Conservation (phyloP, 2,888 invertebrate genomes). For the Aphidius colemani region DNA sequence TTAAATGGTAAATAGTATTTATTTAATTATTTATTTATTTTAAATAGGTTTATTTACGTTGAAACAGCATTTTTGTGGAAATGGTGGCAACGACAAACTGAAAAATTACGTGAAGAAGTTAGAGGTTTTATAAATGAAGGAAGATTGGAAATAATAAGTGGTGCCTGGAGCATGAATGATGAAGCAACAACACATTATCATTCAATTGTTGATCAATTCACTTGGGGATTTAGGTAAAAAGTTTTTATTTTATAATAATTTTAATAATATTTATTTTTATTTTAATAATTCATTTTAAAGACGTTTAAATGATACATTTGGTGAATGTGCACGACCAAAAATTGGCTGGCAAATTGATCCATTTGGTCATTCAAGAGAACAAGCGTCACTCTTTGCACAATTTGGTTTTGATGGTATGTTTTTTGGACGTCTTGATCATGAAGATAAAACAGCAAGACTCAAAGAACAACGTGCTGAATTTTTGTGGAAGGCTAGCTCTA, state of each 20-base stretch:
- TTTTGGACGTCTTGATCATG: constrained; percentile 84
- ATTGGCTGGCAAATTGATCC: constrained; percentile 85
- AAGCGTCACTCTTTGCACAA: constrained; percentile 78
- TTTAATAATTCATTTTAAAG: constrained; percentile 43
- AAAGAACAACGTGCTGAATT: constrained; percentile 73
- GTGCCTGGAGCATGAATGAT: constrained; percentile 87
- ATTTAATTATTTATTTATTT: constrained; percentile 9
- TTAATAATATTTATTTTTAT: neutral
- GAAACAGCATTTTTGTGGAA: constrained; percentile 86
- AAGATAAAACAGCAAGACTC: constrained; percentile 74
- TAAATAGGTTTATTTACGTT: constrained; percentile 81
- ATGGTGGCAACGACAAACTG: constrained; percentile 74
- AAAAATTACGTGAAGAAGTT: constrained; percentile 62
- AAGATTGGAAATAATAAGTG: constrained; percentile 76
- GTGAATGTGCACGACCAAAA: constrained; percentile 73
- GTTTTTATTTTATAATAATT: constrained; percentile 5
- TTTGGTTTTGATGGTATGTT: constrained; percentile 90
- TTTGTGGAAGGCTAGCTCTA: constrained; percentile 80
- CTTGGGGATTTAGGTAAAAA: constrained; percentile 72
- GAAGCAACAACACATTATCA: constrained; percentile 75
- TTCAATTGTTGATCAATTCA: constrained; percentile 75
- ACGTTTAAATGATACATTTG: constrained; percentile 69
- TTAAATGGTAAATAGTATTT: too few relatives aligned
- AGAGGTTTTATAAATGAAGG: constrained; percentile 73
- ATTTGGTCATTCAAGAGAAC: constrained; percentile 85